Base-by-base conservation (phyloP, 2,113 vertebrate genomes). In the Stigmatopora nigra region DNA sequence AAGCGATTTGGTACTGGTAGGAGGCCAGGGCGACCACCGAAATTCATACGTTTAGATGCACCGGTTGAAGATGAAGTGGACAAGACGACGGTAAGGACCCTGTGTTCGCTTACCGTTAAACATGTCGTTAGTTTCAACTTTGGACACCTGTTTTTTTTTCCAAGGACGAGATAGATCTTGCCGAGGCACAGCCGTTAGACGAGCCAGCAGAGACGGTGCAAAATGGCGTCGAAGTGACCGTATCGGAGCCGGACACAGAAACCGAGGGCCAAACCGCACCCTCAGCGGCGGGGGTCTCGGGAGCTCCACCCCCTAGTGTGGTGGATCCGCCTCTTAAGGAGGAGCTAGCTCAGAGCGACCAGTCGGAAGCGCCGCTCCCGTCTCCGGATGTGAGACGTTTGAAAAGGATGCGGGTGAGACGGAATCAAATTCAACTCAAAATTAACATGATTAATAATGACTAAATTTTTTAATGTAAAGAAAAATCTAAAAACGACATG, bases 321-420 rank as follows among this genome's bases (percentile, higher is more conserved):
- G 22, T 55, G 0, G 84, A 91, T 2, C 56, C 82, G 0, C 73
- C 91, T 0, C 89, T 85, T 0, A 90, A 93, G 0, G 93, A 94
- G 59, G 92, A 92, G 0, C 87, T 90, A 0, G 84, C 87, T 53
- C 87, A 84, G 13, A 46, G 78, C 1, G 79, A 81, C 77, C 88
- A 91, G 11, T 48, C 85, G 0, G 93, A 92, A 53, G 76, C 90
- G 51, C 88, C 92, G 53, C 87, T 97, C 78, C 92, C 94, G 0
- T 90, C 93, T 0, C 94, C 97, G 60, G 96, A 99, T 71, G 92
- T 98, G 90, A 91, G 94, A 12, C 88, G 95, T 36, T 94, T 94
- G 19, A 97, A 97, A 72, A 92, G 94, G 46, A 98, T 98, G 78
- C 90, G 96, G 90, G 87, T 88, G 68, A 83, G 78, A 63, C 3